A percentile compares a stretch with the other conserved stretches of the same genome.
Conservation (phyloP, 2,797 vertebrate species). For the Periophthalmus magnuspinnatus region DNA sequence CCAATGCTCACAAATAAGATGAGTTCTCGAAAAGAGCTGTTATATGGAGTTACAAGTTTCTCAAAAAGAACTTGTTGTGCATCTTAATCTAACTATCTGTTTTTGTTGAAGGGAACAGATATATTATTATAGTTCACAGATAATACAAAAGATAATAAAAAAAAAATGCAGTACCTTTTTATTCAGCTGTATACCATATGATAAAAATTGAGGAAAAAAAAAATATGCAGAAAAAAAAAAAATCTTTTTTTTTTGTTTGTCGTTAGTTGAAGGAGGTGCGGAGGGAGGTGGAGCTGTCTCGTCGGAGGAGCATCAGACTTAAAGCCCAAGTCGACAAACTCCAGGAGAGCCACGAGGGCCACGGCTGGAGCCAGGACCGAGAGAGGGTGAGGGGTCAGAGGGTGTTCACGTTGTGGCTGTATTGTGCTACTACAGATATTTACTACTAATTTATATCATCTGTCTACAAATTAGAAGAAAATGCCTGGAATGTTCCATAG, state of each 20-base stretch:
- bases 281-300: conserved; percentile 76
- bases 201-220: too few relatives aligned
- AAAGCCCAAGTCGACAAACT: conserved; percentile 81
- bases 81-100: background rate
- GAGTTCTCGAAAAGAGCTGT: background rate
- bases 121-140: background rate
- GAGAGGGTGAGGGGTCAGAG: conserved; percentile 69
- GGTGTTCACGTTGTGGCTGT: too few relatives aligned
- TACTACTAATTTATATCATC: too few relatives aligned
- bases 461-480: too few relatives aligned
- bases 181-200: too few relatives aligned
- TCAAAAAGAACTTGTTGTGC: background rate
- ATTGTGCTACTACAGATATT: too few relatives aligned
- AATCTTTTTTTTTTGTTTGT: conserved; percentile 10
- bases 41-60: background rate
- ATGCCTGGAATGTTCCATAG: too few relatives aligned
- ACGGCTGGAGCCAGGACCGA: conserved; percentile 69
- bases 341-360: conserved; percentile 68
- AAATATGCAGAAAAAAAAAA: too few relatives aligned
- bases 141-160: background rate
- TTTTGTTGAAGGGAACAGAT: background rate
- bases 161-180: too few relatives aligned
- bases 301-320: conserved; percentile 72
- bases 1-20: too few relatives aligned
- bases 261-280: conserved; percentile 77